Conservation (phyloP, 2,113 vertebrate species). For the Cyprinodon variegatus region DNA sequence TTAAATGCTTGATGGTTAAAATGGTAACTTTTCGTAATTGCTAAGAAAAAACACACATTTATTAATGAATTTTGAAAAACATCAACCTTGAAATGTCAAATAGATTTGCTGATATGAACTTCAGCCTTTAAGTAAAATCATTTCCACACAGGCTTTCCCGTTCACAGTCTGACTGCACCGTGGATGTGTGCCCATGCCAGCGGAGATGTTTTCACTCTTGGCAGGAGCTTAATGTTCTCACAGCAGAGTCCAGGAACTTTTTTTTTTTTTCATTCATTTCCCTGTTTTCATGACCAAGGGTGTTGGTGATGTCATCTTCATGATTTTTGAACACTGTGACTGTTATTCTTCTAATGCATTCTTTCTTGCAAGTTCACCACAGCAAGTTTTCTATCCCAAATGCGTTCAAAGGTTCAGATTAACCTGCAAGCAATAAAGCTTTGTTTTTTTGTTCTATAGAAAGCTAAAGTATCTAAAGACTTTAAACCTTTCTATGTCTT, state of each 20-base stretch:
- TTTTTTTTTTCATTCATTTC: slow-evolving; percentile 54
- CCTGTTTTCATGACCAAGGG: slow-evolving; percentile 48
- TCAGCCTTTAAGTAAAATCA: not conserved
- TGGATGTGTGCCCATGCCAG: slow-evolving; percentile 22
- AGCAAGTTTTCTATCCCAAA: not conserved
- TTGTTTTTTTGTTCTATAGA: not conserved
- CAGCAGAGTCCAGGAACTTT: slow-evolving; percentile 68
- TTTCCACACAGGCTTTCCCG: not conserved
- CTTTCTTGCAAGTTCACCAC: not conserved
- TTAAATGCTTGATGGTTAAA: slow-evolving; percentile 7
- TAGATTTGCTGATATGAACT: not conserved
- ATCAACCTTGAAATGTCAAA: slow-evolving; percentile 12
- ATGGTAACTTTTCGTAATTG: not conserved
- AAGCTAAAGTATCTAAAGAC: too few relatives aligned
- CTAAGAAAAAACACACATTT: not conserved
- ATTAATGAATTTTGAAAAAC: not conserved
- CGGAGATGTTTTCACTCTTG: slow-evolving; percentile 55
- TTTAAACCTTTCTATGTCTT: not conserved
- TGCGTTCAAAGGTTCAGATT: slow-evolving; percentile 5
- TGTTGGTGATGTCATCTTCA: slow-evolving; percentile 65
- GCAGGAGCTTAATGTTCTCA: slow-evolving; percentile 66
- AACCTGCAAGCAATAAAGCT: not conserved
- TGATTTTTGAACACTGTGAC: slow-evolving; percentile 50
- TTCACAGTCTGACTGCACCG: slow-evolving; percentile 1
- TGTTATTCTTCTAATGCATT: slow-evolving; percentile 26